Conservation (phyloP, 2,113 vertebrate genomes). For the Electrona antarctica region DNA sequence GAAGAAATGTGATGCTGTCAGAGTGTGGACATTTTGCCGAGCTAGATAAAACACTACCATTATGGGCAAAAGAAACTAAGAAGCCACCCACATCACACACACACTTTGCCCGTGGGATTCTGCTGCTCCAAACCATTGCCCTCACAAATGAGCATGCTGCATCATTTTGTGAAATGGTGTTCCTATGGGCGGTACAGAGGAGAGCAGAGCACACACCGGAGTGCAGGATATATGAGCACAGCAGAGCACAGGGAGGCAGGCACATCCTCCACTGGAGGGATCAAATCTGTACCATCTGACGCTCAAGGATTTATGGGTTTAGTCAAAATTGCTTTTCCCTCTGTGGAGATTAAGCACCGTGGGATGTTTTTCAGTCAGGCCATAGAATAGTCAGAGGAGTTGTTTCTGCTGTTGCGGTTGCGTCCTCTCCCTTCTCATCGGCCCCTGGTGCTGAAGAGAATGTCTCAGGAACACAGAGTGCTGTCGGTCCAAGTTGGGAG, state of each 20-base stretch:
- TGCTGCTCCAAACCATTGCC: slow-evolving; percentile 59
- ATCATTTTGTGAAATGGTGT: slow-evolving; percentile 69
- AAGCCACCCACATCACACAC: slow-evolving; percentile 27
- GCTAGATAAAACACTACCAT: slow-evolving; percentile 13
- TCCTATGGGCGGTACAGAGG: slow-evolving; percentile 72
- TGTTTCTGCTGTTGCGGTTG: slow-evolving; percentile 33
- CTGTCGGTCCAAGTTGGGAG: slow-evolving; percentile 51
- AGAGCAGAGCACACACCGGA: slow-evolving; percentile 69
- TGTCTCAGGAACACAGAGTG: slow-evolving; percentile 65
- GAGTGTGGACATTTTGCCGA: background rate
- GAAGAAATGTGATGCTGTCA: too few relatives aligned
- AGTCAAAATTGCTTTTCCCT: slow-evolving; percentile 85
- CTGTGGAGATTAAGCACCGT: slow-evolving; percentile 82
- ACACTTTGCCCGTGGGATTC: slow-evolving; percentile 4
- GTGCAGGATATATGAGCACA: slow-evolving; percentile 69
- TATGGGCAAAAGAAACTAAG: slow-evolving; percentile 25
- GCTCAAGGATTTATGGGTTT: slow-evolving; percentile 84
- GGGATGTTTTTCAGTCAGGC: slow-evolving; percentile 75
- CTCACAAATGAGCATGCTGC: slow-evolving; percentile 70
- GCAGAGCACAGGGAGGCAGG: slow-evolving; percentile 67
- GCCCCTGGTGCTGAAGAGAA: slow-evolving; percentile 60
- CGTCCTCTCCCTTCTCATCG: slow-evolving; percentile 41
- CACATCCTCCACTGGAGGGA: slow-evolving; percentile 78
- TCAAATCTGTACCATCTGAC: slow-evolving; percentile 86
- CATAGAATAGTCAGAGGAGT: slow-evolving; percentile 60